Evolutionary conservation across 2,888 invertebrate species (phyloP), one percentile per base, ranked within the genome.

Genomic region (Drosophila bunnanda): DNA sequence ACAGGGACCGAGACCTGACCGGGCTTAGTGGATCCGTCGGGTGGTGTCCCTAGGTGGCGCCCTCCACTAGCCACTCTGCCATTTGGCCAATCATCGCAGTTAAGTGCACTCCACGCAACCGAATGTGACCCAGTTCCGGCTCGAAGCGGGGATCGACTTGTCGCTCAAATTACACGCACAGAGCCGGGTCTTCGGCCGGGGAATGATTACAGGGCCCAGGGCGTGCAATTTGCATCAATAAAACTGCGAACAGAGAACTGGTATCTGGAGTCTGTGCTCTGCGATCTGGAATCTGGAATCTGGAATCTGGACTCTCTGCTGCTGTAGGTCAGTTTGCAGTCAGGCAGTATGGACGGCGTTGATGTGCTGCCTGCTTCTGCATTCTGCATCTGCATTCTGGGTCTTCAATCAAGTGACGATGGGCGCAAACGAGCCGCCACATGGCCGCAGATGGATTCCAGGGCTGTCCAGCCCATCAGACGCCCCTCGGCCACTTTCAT

Each of bases 181-280:
- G 65, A 57, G 73, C 50, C 50, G 12, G 48, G 52, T 61, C 57
- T 54, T 68, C 79, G 76, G 86, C 55, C 46, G 71, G 75, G 67
- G 68, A 75, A 77, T 87, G 85, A 86, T 86, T 86, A 85, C 81
- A 82, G 82, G 70, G 82, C 85, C 56, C 71, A 30, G 72, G 79
- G 79, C 82, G 76, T 87, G 74, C 85, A 87, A 87, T 86, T 86
- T 86, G 80, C 88, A 87, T 88, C 88, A 87, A 86, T 86, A 86
- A 87, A 87, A 85, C 69, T 74, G 39, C 69, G 70, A 57, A 60
- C 54, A 2, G n/a, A n/a, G 71, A 75, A 65, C 80, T 60, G 67
- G 61, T 62, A 65, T 65, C 62, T 54, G 52, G 34, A 28, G 52
- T 52, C 54, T 22, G 15, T n/a, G 15, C 46, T 48, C 28, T 20